These are phyloP conservation scores for Erebia palarica DNA, from an alignment of 2,888 invertebrate genomes.

Conservation along the genomic window DNA sequence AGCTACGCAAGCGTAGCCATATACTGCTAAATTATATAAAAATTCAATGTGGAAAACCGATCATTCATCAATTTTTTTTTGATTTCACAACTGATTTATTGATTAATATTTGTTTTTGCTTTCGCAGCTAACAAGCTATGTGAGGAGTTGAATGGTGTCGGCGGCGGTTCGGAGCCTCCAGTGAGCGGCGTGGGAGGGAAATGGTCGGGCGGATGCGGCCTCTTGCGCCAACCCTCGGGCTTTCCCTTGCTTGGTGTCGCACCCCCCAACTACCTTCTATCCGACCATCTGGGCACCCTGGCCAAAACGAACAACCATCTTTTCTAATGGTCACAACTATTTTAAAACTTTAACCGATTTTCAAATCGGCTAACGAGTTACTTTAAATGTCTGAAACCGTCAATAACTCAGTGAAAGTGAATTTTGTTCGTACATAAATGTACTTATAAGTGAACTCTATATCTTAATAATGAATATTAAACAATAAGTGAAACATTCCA, in stretches of 20 bases:
- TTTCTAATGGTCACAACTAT: slow-evolving; percentile 79
- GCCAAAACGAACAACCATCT: slow-evolving; percentile 84
- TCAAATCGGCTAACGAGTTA: background rate
- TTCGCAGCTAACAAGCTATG: slow-evolving; percentile 74
- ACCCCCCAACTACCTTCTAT: slow-evolving; percentile 83
- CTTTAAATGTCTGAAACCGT: background rate
- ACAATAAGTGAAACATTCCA: slow-evolving; percentile 44
- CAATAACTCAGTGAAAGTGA: slow-evolving; percentile 16
- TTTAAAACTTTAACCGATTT: slow-evolving; percentile 33
- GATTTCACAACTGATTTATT: too few species aligned
- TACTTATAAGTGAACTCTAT: slow-evolving; percentile 21
- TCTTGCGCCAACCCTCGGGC: slow-evolving; percentile 84
- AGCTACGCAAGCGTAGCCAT: too few species aligned
- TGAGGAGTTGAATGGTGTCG: slow-evolving; percentile 71
- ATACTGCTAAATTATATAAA: too few species aligned
- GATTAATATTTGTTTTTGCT: background rate
- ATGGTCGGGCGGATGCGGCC: slow-evolving; percentile 84
- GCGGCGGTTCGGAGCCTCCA: slow-evolving; percentile 64
- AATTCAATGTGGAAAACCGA: too few species aligned
- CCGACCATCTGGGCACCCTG: slow-evolving; percentile 84
- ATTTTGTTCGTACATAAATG: background rate
- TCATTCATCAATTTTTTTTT: too few species aligned
- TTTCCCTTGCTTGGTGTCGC: slow-evolving; percentile 83
- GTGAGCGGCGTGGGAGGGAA: slow-evolving; percentile 71
- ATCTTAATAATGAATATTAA: slow-evolving; percentile 30